phyloP scores from a whole-genome alignment of 2,113 vertebrate species.

The Microcebus jonahi region DNA sequence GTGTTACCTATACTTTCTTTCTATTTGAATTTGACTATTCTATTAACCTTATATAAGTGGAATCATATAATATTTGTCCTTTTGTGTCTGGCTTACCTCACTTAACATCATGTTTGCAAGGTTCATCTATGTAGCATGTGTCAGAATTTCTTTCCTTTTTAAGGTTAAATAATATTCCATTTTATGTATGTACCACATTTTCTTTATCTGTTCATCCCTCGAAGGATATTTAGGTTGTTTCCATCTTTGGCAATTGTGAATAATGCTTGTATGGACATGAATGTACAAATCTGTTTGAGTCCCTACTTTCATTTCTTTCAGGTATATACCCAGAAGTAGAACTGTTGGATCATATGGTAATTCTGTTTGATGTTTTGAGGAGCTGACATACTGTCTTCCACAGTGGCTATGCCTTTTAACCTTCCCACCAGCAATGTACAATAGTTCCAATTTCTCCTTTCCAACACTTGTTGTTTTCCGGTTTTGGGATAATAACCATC shows the following conservation, averaged over 20 bases:
- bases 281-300: neutral
- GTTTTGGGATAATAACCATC: neutral
- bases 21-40: neutral
- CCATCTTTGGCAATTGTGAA: neutral
- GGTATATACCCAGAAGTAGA: neutral
- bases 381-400: too few species aligned
- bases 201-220: neutral
- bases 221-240: neutral
- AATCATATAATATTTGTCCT: neutral
- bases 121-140: neutral
- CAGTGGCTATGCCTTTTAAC: neutral
- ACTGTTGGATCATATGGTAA: neutral
- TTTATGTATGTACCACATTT: neutral
- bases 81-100: neutral
- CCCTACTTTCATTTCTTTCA: neutral
- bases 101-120: neutral
- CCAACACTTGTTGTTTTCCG: neutral
- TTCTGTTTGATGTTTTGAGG: neutral
- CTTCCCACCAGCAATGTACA: neutral
- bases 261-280: neutral
- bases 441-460: neutral
- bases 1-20: neutral
- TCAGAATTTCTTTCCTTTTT: constrained; percentile 6
- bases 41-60: neutral
- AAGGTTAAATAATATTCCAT: neutral